Evolutionary conservation across 2,888 invertebrate genomes (phyloP), one percentile per base, ranked within the genome.

Genomic region (Yponomeuta evonymella): DNA sequence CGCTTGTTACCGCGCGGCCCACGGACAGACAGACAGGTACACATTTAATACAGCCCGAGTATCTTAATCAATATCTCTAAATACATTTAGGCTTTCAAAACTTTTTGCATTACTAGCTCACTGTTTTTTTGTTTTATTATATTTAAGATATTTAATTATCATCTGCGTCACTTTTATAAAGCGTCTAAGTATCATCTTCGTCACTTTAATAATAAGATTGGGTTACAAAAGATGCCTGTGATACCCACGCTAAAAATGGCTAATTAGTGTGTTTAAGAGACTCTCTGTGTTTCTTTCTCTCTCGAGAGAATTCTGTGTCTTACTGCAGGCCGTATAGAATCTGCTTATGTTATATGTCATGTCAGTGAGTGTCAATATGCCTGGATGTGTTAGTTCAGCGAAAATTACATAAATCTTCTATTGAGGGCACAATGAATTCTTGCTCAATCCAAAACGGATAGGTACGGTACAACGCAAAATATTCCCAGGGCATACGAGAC

Each of bases 1-100:
- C 68, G 68, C 68, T 68, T 68, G 68, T 68, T 68, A 68, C 68
- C 68, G 48, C 68, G 51, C 51, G 68, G 36, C 68, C 68, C 51
- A 68, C 68, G 48, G 68, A 68, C 51, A 67, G 33, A 68, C 68
- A 30, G 68, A 68, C 51, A 67, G 36, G 64, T 36, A 36, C 33
- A 36, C 67, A 68, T 68, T 68, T 51, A 68, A 68, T 68, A 48
- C 48, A 30, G 23, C 30, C 30, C 30, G 23, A 51, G 48, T 68
- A 68, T 68, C 68, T 68, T 51, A 68, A 68, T 68, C 68, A 23
- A 68, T 68, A 68, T 68, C 68, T 68, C 10, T 51, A 68, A 68
- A 29, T 68, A 48, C 48, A 36, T 48, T 29, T 15, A 3, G 12
- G 51, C 51, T 58, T 58, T 58, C 15, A 58, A 58, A 58, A 58